Conservation (phyloP, 1,140 invertebrate genomes). For the Drosophila insularis region DNA sequence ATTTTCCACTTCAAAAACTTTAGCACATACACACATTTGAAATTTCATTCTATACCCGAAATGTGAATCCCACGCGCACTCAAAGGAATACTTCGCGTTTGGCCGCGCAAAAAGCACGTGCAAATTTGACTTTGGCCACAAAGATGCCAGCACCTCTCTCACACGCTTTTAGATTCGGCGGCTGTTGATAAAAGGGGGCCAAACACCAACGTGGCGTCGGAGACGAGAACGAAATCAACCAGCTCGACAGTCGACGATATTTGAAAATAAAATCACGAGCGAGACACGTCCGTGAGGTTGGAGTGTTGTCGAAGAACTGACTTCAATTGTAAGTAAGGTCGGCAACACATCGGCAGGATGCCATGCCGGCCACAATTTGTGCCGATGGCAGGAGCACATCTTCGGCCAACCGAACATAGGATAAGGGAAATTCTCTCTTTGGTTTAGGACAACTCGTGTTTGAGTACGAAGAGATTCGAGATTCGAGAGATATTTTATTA, state of each 20-base stretch:
- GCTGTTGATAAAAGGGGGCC: neutral
- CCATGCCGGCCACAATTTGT: neutral
- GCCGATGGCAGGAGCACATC: neutral
- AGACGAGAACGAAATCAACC: constrained; percentile 17
- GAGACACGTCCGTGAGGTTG: constrained; percentile 39
- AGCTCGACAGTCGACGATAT: neutral
- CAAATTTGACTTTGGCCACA: constrained; percentile 35
- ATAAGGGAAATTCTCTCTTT: constrained; percentile 37
- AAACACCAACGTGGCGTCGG: neutral
- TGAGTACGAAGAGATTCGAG: constrained; percentile 9
- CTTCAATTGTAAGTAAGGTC: constrained; percentile 2
- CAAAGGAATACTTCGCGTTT: constrained; percentile 43
- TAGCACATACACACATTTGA: constrained; percentile 43
- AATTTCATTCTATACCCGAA: constrained; percentile 28
- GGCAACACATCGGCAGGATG: neutral
- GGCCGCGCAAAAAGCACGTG: constrained; percentile 44
- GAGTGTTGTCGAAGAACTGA: constrained; percentile 49
- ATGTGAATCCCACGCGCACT: constrained; percentile 46
- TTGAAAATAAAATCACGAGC: constrained; percentile 21
- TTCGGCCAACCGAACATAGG: neutral
- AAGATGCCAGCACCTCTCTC: constrained; percentile 4
- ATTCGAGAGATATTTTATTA: neutral
- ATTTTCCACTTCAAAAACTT: constrained; percentile 2
- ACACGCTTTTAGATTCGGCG: constrained; percentile 17
- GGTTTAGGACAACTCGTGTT: neutral